phyloP scores from a whole-genome alignment of 2,888 invertebrate genomes.

The Callyntrura sp. region DNA sequence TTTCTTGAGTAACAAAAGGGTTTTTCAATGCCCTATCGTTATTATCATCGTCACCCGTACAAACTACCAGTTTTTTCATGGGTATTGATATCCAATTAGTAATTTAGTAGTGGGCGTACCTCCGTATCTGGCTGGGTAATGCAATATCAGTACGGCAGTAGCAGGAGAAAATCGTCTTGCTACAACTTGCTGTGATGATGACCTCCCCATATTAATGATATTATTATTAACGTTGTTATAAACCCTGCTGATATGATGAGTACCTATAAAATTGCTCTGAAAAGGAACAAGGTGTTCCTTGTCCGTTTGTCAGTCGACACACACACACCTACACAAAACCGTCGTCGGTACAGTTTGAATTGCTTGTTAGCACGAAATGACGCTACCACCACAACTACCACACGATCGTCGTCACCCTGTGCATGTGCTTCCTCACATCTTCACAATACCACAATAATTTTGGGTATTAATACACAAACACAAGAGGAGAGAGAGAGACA shows the following conservation, averaged over 20 bases:
- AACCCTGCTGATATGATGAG: background rate
- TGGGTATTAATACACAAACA: background rate
- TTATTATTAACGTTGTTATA: background rate
- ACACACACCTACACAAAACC: no score
- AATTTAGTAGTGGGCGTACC: background rate
- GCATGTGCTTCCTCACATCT: slow-evolving; percentile 27
- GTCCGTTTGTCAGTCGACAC: background rate
- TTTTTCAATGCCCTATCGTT: slow-evolving; percentile 30
- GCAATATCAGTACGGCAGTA: slow-evolving; percentile 29
- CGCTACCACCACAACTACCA: background rate
- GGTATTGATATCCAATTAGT: slow-evolving; percentile 77
- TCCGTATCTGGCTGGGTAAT: background rate
- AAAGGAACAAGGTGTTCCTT: slow-evolving; percentile 7
- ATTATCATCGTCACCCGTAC: background rate
- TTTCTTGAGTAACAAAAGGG: slow-evolving; percentile 40
- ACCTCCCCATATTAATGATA: background rate
- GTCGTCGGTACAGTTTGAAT: slow-evolving; percentile 34
- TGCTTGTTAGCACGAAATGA: slow-evolving; percentile 56
- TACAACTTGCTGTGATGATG: background rate
- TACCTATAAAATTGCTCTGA: background rate
- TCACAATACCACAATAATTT: background rate
- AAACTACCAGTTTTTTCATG: slow-evolving; percentile 28
- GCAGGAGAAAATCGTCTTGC: background rate
- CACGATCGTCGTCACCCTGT: slow-evolving; percentile 9
- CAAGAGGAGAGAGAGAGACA: background rate